Evolutionary conservation across 2,113 vertebrate species (phyloP).

Genomic region (Stercorarius parasiticus): DNA sequence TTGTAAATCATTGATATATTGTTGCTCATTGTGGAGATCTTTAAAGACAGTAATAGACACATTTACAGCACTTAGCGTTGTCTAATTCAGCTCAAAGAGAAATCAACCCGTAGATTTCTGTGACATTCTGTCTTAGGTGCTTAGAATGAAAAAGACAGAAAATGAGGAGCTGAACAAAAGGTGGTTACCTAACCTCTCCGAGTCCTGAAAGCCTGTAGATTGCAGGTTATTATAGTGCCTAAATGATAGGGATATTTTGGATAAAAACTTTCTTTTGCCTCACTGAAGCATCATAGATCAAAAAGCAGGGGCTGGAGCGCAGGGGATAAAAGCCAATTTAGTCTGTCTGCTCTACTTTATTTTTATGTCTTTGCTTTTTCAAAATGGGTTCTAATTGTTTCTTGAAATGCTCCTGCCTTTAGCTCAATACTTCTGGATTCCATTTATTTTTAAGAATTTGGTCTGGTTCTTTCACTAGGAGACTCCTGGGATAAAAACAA

Average conservation of each 20-base stretch:
- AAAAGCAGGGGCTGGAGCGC: neutral
- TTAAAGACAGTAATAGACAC: neutral
- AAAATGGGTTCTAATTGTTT: constrained; percentile 36
- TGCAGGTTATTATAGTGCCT: constrained; percentile 8
- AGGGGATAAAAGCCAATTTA: constrained; percentile 22
- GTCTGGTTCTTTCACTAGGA: neutral
- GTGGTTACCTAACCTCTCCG: neutral
- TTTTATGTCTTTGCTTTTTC: constrained; percentile 27
- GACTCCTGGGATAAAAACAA: neutral
- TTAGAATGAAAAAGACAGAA: constrained; percentile 9
- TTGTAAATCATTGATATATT: neutral
- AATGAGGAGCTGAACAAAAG: neutral
- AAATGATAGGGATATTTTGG: constrained; percentile 4
- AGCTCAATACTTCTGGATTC: neutral
- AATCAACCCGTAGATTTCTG: neutral
- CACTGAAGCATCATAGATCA: constrained; percentile 14
- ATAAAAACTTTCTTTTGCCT: neutral
- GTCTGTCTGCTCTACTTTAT: constrained; percentile 1
- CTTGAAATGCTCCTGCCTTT: constrained; percentile 36
- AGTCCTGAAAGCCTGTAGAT: constrained; percentile 7
- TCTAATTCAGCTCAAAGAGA: neutral
- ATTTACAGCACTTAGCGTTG: neutral
- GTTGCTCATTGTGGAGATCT: neutral
- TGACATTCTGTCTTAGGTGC: neutral
- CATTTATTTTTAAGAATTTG: constrained; percentile 23